Evolutionary conservation across 2,797 vertebrate species (phyloP).

Genomic region (Melanotaenia trifasciata): DNA sequence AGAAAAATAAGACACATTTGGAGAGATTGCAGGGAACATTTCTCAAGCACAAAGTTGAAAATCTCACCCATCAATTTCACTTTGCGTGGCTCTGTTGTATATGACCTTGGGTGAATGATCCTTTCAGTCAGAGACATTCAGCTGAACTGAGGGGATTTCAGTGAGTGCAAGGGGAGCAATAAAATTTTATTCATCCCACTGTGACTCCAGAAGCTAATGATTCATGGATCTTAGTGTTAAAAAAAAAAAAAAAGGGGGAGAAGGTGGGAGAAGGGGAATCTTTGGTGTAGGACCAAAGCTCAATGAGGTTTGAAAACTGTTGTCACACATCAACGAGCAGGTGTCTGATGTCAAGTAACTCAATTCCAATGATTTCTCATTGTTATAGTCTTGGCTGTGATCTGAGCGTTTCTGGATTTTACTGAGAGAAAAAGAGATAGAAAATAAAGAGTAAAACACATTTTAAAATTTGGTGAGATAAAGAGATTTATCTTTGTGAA

Average conservation of each 20-base stretch:
- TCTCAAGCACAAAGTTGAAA: conserved; percentile 65
- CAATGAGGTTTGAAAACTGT: conserved; percentile 83
- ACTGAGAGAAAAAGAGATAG: not conserved
- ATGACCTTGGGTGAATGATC: conserved; percentile 78
- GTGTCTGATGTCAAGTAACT: conserved; percentile 79
- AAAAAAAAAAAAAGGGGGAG: conserved; percentile 10
- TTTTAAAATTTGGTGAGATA: conserved; percentile 32
- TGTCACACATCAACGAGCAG: conserved; percentile 77
- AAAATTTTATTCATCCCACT: conserved; percentile 77
- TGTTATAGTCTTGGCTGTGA: conserved; percentile 54
- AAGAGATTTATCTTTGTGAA: conserved; percentile 13
- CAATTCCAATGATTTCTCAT: conserved; percentile 75
- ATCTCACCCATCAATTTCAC: conserved; percentile 74
- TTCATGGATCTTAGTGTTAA: conserved; percentile 74
- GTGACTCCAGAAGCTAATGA: conserved; percentile 79
- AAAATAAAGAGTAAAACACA: conserved; percentile 30
- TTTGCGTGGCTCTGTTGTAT: conserved; percentile 60
- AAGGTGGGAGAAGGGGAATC: conserved; percentile 22
- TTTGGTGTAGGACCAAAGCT: conserved; percentile 67
- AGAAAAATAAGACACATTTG: conserved; percentile 67
- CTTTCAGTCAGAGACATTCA: conserved; percentile 73
- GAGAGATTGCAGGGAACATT: conserved; percentile 75
- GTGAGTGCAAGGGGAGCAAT: conserved; percentile 65
- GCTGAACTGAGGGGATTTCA: conserved; percentile 72
- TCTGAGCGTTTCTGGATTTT: conserved; percentile 48